Base-by-base conservation (phyloP, 2,797 vertebrate species). In the Picus viridis region DNA sequence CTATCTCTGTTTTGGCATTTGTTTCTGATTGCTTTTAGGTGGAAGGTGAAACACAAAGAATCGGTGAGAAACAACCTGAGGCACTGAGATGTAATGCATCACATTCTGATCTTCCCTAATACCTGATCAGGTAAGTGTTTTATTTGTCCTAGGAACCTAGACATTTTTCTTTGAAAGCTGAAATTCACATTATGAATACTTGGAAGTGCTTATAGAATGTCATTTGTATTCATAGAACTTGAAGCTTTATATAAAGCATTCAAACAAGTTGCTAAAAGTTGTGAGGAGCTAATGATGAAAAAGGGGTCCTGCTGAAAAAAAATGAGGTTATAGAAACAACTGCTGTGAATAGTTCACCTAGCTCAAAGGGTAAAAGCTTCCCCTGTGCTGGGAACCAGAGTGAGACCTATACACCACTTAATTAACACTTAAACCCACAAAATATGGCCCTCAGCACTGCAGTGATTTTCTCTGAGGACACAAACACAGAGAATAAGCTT, bases 371-470 rank as follows among this genome's bases (percentile, higher is more conserved):
- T 43, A 63, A 61, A 80, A 88, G 36, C 72, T 81, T 95, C 61
- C 72, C 73, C 82, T 81, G 84, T 78, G 59, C 76, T 93, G 84
- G 73, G 86, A 94, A 77, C 24, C n/a, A 59, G 69, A 87, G 73
- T 56, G 56, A 93, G 84, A 91, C 58, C 78, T 83, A 41, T 64
- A 75, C n/a, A 61, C 69, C 51, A 83, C 78, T 95, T 92, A 94
- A 95, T 95, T 95, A 95, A 95, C 81, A 87, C 78, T 91, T 90
- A 87, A 92, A 63, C 65, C 75, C 43, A 77, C 81, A 87, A 90
- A 90, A 85, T 68, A 78, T 34, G n/a, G 88, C 93, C 81, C 72
- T 87, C 51, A 59, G 72, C 78, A 80, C 75, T 19, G 39, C 65
- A 75, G 73, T 27, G 39, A n/a, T 94, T 93, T 90, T 89, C 95